Evolutionary conservation across 1,140 invertebrate genomes (phyloP).

Genomic region (Stegodyphus dumicola): DNA sequence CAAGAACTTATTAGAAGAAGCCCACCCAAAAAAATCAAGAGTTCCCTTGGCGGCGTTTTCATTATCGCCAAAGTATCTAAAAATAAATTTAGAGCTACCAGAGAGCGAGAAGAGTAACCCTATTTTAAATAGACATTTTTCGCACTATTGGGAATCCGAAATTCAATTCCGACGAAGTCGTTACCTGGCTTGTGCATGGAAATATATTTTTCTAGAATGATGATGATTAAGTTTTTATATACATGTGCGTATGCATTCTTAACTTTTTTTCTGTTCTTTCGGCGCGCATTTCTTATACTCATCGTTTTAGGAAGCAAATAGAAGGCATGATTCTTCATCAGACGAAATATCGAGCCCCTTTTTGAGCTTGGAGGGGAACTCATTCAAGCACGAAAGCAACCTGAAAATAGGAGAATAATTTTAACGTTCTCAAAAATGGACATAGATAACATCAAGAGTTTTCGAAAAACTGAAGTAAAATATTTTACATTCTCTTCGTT

Average conservation of each 20-base stretch:
- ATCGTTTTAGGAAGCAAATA: neutral
- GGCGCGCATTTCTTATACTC: neutral
- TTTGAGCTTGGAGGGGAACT: neutral
- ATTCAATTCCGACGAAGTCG: constrained; percentile 42
- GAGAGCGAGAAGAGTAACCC: neutral
- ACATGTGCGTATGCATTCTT: neutral
- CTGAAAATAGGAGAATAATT: neutral
- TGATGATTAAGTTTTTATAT: constrained; percentile 48
- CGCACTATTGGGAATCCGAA: constrained; percentile 50
- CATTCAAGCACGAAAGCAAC: neutral
- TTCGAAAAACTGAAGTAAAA: neutral
- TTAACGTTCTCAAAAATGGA: neutral
- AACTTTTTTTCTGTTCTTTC: neutral
- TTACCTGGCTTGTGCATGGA: neutral
- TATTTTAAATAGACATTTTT: constrained; percentile 49
- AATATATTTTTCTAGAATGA: constrained; percentile 22
- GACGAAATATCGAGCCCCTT: neutral
- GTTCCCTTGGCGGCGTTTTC: too few species aligned
- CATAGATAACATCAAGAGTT: neutral
- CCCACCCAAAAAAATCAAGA: too few species aligned
- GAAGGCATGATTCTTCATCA: constrained; percentile 23
- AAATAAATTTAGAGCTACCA: too few species aligned
- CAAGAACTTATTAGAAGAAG: too few species aligned
- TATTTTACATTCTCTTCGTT: too few species aligned
- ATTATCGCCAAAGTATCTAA: too few species aligned